Conservation (phyloP, 2,888 invertebrate genomes). For the Resseliella maxima region DNA sequence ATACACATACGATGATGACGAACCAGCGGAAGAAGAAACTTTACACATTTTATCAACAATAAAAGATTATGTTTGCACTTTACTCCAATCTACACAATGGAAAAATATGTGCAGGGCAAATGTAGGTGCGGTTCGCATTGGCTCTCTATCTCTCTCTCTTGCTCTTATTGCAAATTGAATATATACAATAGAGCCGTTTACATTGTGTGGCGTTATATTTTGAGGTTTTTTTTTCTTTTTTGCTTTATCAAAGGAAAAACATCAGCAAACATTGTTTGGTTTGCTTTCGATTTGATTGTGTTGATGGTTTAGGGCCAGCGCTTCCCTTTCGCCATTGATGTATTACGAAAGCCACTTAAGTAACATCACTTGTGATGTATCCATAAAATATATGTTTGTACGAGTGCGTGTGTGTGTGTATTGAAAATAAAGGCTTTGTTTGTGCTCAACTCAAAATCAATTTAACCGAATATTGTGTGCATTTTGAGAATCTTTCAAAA, state of each 20-base stretch:
- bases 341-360: neutral
- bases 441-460: neutral
- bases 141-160: no score
- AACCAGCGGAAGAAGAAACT: neutral
- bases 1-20: neutral
- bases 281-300: no score
- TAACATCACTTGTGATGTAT: no score
- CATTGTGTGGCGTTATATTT: no score
- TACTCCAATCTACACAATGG: slow-evolving; percentile 14
- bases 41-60: slow-evolving; percentile 47
- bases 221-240: neutral
- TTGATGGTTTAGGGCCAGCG: neutral
- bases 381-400: slow-evolving; percentile 2
- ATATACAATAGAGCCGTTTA: neutral
- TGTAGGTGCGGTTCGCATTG: neutral
- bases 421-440: slow-evolving; percentile 9
- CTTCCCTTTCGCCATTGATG: neutral
- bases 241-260: slow-evolving; percentile 26
- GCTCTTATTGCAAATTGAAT: slow-evolving; percentile 13
- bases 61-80: slow-evolving; percentile 39
- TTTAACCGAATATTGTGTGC: neutral
- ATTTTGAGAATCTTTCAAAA: neutral
- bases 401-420: neutral
- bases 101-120: slow-evolving; percentile 1
- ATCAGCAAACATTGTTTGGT: slow-evolving; percentile 15